A percentile compares a stretch with the other conserved stretches of the same genome.
phyloP scores from a whole-genome alignment of 2,888 invertebrate species.

The Parnassius glacialis region DNA sequence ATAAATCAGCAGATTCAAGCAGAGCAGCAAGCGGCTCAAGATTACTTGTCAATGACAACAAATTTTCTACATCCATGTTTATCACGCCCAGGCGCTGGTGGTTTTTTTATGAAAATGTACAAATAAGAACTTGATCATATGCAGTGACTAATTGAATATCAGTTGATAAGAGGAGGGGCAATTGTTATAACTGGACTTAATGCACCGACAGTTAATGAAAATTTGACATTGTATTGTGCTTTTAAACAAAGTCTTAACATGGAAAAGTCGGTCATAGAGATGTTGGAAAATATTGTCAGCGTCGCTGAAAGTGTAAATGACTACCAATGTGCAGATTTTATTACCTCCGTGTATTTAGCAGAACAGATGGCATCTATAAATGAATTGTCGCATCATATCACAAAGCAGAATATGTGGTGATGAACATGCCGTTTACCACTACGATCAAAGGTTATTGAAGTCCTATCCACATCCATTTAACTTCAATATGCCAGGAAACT shows the following conservation, averaged over 20 bases:
- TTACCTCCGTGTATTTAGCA: constrained; percentile 43
- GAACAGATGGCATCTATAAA: constrained; percentile 48
- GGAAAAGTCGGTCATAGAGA: constrained; percentile 48
- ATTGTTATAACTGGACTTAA: constrained; percentile 36
- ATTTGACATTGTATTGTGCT: constrained; percentile 40
- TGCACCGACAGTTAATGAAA: constrained; percentile 28
- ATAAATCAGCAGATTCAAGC: constrained; percentile 48
- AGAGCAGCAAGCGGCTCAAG: constrained; percentile 49
- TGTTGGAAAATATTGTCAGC: constrained; percentile 40
- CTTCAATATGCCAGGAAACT: constrained; percentile 23
- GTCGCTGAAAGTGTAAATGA: constrained; percentile 45
- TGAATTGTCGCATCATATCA: constrained; percentile 44
- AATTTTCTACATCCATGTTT: constrained; percentile 42
- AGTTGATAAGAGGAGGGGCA: constrained; percentile 44
- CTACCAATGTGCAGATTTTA: constrained; percentile 47
- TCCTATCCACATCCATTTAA: constrained; percentile 21
- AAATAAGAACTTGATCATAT: constrained; percentile 48
- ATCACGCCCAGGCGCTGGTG: constrained; percentile 43
- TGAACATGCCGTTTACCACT: constrained; percentile 42
- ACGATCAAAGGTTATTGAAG: constrained; percentile 43
- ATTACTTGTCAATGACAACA: constrained; percentile 47
- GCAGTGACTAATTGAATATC: constrained; percentile 47
- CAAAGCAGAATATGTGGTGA: constrained; percentile 36
- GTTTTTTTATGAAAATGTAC: constrained; percentile 53
- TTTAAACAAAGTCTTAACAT: constrained; percentile 42